Percentiles rank a stretch among this genome's conserved stretches.
Conservation (phyloP, 2,797 vertebrate species). For the Garrulus glandarius region DNA sequence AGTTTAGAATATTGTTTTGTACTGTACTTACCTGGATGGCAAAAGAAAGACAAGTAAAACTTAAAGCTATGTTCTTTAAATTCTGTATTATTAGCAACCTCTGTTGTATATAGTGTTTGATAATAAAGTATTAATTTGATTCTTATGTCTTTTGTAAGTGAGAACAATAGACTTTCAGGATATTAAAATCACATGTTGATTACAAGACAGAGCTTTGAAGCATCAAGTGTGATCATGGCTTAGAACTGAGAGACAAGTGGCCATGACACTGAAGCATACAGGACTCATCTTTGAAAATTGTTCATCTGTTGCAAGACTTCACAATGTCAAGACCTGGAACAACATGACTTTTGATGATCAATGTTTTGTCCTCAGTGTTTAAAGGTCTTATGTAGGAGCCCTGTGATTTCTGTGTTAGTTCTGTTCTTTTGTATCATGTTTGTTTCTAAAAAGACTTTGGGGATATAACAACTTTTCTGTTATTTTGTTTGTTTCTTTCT, state of each 20-base stretch:
- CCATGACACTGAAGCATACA: conserved; percentile 62
- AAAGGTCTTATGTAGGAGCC: conserved; percentile 73
- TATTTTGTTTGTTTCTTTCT: conserved; percentile 22
- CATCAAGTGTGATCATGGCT: conserved; percentile 73
- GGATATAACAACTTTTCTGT: conserved; percentile 52
- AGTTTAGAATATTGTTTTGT: conserved; percentile 93
- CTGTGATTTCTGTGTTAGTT: conserved; percentile 55
- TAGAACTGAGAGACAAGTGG: conserved; percentile 70
- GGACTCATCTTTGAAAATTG: conserved; percentile 68
- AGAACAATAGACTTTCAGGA: conserved; percentile 91
- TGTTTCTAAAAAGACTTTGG: conserved; percentile 67
- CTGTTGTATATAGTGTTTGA: conserved; percentile 99
- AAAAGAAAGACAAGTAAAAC: conserved; percentile 84
- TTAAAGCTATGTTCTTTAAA: conserved; percentile 89
- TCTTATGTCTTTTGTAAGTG: conserved; percentile 97
- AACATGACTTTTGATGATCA: conserved; percentile 68
- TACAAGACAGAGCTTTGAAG: conserved; percentile 80
- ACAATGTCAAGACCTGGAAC: conserved; percentile 67
- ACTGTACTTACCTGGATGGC: conserved; percentile 96
- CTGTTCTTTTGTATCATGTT: conserved; percentile 66
- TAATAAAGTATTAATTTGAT: conserved; percentile 99
- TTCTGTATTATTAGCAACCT: conserved; percentile 95
- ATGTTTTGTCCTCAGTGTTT: conserved; percentile 74
- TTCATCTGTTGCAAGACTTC: conserved; percentile 67
- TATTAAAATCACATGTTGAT: conserved; percentile 81